Base-by-base conservation (phyloP, 2,888 invertebrate genomes). In the Apodemia zela region DNA sequence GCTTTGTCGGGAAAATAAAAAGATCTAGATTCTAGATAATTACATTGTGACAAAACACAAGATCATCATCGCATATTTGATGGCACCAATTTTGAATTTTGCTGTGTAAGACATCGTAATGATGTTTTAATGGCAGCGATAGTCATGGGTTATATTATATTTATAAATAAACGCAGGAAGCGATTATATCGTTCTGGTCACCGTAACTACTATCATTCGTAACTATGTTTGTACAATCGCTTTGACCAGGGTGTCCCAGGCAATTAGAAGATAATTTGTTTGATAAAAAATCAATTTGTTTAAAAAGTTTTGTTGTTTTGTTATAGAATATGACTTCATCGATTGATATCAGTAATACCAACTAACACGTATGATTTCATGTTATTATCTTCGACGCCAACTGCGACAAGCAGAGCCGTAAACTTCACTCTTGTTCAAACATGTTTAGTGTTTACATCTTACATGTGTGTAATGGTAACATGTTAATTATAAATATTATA, bases 131-230 rank as follows among this genome's bases (percentile, higher is more conserved):
- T 62, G 45, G 15, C 29, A 35, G 29, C 10, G 47, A 33, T 61
- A 49, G 17, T 33, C 3, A 45, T 51, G 51, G 51, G 54, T 60
- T 61, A 59, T 63, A 25, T 35, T 38, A 25, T 58, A 51, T 57
- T 45, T 60, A 60, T 21, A 63, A 49, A 59, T 62, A 66, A 67
- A 66, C 42, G 62, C 70, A 68, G 69, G 69, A 71, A 69, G 62
- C 57, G 60, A 67, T 68, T 71, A 68, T 25, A 29, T 62, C 54
- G 63, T 68, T 66, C 66, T 64, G 63, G 66, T 63, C 51, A 62
- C 54, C 11, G 42, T 61, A 65, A 68, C 59, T 57, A 64, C 63
- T 62, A 61, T 15, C 61, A 38, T 21, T 25, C 33, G 35, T 33
- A 38, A 35, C 51, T 21, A 33, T 51, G 42, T 25, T 54, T 54